Base-by-base conservation (phyloP, 2,888 invertebrate genomes). In the Baronia brevicornis region DNA sequence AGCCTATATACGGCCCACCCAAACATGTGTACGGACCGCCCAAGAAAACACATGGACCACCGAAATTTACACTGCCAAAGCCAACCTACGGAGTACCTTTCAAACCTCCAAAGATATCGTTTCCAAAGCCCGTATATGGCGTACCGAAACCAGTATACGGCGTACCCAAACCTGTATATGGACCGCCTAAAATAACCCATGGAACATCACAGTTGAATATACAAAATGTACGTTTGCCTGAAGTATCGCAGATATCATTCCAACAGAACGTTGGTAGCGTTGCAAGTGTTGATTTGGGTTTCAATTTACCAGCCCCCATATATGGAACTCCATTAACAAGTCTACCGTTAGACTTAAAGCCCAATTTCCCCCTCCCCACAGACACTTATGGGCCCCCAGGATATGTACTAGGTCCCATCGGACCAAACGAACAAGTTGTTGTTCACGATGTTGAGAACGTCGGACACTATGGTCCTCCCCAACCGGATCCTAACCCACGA, bases 401-500 rank as follows among this genome's bases (percentile, higher is more conserved):
- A 0, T 74, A 73, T 5, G 39, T 51, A 0, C 26, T 80, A 1
- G 77, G 79, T 0, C 74, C 78, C 0, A 49, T 73, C 0, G 79
- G 77, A 1, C 69, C 73, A 0, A 64, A 67, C 29, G 75, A 84
- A 5, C 77, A 80, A 33, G 50, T 82, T 0, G 63, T 80, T 0
- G 54, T 78, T 1, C 70, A 77, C 13, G 79, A 78, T 5, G 48
- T 66, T 2, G 65, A 63, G 0, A 64, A 56, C 18, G 51, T 67
- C 1, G 71, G 70, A 0, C 79, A 86, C 39, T 88, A 88, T 41
- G 88, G 88, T 2, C 89, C 89, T 2, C 87, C 86, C 0, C 85
- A 86, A 21, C 88, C 88, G 1, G 87, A 87, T 39, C 78, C 86
- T 0, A 72, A 86, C 36, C 88, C 89, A 9, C 77, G 79, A 5